Percentiles rank a stretch among this genome's conserved stretches.
Conservation (phyloP, 2,797 vertebrate genomes). For the Acrossocheilus fasciatus region DNA sequence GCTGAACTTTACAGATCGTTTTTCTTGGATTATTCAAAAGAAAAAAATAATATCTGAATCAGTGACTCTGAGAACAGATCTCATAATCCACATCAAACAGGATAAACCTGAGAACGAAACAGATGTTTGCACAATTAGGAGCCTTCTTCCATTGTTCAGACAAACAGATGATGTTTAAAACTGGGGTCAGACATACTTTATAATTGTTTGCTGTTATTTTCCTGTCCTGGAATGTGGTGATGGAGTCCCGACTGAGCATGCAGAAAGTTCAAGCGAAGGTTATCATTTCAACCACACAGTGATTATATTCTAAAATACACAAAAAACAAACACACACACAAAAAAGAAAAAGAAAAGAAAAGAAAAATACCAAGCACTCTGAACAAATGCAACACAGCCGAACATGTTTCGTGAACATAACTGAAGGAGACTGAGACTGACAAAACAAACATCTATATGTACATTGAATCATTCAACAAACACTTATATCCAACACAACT, state of each 20-base stretch:
- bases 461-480: too few species aligned
- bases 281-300: not conserved
- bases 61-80: constrained; percentile 71
- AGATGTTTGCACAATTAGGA: not conserved
- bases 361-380: not conserved
- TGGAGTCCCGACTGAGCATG: not conserved
- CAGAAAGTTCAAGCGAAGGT: not conserved
- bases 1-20: constrained; percentile 52
- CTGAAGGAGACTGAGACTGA: not conserved
- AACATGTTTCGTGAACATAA: not conserved
- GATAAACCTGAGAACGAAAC: constrained; percentile 83
- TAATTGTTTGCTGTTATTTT: not conserved
- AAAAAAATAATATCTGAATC: constrained; percentile 68
- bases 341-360: not conserved
- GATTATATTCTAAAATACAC: not conserved
- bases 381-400: not conserved
- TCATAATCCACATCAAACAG: constrained; percentile 62
- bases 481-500: too few species aligned
- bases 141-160: not conserved
- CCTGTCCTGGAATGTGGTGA: not conserved
- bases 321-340: not conserved
- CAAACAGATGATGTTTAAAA: not conserved
- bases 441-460: not conserved
- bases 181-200: not conserved
- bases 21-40: not conserved